These are phyloP conservation scores for Thaumatotibia leucotreta DNA, from an alignment of 1,140 invertebrate genomes.

Conservation along the genomic window DNA sequence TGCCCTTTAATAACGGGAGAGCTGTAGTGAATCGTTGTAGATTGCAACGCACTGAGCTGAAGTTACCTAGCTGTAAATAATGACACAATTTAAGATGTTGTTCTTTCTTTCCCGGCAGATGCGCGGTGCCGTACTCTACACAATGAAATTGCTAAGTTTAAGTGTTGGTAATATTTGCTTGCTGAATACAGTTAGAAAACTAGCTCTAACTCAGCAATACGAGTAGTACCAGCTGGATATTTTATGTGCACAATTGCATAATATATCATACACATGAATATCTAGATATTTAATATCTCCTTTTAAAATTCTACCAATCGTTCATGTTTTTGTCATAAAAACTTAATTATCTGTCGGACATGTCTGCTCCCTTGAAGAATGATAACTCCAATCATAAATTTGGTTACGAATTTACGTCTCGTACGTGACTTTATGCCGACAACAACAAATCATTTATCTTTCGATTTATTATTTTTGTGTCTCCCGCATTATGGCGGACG, in stretches of 20 bases:
- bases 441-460: conserved; percentile 8
- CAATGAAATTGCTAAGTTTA: conserved; percentile 1
- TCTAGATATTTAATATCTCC: too few species aligned
- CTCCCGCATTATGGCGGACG: background rate
- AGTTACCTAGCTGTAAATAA: conserved; percentile 66
- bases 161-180: background rate
- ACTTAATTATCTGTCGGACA: conserved; percentile 2
- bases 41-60: conserved; percentile 56
- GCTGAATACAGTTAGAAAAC: background rate
- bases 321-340: background rate
- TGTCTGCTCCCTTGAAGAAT: background rate
- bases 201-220: background rate
- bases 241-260: too few species aligned
- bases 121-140: background rate
- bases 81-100: conserved; percentile 52
- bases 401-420: background rate
- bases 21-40: conserved; percentile 60
- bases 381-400: background rate
- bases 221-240: too few species aligned
- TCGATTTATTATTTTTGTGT: conserved; percentile 1
- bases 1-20: conserved; percentile 64
- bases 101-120: conserved; percentile 17
- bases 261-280: too few species aligned
- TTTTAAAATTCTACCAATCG: background rate
- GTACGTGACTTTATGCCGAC: conserved; percentile 14